Evolutionary conservation across 2,888 invertebrate genomes (phyloP).

Genomic region (Sphaerophoria rueppellii): DNA sequence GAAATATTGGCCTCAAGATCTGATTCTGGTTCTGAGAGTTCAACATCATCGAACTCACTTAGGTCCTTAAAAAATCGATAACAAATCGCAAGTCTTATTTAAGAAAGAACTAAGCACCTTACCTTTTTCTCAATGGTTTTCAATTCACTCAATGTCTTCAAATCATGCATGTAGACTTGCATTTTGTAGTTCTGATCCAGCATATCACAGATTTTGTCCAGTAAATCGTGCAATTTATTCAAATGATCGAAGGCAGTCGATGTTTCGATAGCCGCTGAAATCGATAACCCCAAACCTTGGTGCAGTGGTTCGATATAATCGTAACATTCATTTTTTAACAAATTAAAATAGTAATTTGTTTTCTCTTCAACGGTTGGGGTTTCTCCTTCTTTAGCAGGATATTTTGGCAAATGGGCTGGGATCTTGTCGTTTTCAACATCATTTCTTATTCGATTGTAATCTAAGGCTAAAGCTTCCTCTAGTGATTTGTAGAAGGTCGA

Average conservation of each 20-base stretch:
- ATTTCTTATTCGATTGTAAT: constrained; percentile 73
- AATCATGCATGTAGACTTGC: constrained; percentile 87
- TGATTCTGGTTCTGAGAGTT: constrained; percentile 84
- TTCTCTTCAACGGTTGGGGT: constrained; percentile 39
- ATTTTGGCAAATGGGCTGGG: constrained; percentile 61
- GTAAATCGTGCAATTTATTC: constrained; percentile 89
- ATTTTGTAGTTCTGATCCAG: constrained; percentile 88
- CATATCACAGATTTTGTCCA: constrained; percentile 89
- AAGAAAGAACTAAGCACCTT: not conserved
- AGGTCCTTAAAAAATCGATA: constrained; percentile 59
- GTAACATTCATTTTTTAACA: constrained; percentile 79
- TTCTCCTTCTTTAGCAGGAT: constrained; percentile 46
- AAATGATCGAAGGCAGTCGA: constrained; percentile 90
- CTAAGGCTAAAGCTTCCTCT: constrained; percentile 76
- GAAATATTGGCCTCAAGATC: constrained; percentile 85
- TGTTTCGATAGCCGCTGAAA: constrained; percentile 84
- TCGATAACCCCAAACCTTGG: constrained; percentile 84
- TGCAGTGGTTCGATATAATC: constrained; percentile 82
- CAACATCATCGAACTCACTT: constrained; percentile 75
- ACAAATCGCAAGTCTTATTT: not conserved
- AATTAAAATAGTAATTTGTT: constrained; percentile 75
- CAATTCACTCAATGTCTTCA: constrained; percentile 88
- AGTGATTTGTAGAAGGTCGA: constrained; percentile 77
- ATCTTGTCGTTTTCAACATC: constrained; percentile 65
- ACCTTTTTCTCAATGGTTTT: constrained; percentile 84